Percentiles rank a stretch among this genome's conserved stretches.
Evolutionary conservation across 2,113 vertebrate species (phyloP).

Genomic region (Charina bottae): DNA sequence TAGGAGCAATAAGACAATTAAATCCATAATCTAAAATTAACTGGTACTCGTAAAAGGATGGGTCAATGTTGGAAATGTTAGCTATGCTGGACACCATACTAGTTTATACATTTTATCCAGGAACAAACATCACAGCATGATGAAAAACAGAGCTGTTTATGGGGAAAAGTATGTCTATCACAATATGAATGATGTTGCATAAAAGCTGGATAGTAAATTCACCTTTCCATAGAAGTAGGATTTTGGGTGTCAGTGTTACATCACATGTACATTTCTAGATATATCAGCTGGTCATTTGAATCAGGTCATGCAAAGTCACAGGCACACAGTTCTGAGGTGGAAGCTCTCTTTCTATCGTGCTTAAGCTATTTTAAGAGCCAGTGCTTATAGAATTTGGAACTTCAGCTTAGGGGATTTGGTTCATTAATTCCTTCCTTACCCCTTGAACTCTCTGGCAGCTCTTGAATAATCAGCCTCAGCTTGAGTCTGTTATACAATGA

Average conservation of each 20-base stretch:
- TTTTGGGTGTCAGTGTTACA: background rate
- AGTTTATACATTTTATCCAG: background rate
- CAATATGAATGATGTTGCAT: background rate
- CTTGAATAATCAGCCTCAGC: conserved; percentile 7
- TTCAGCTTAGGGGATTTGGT: conserved; percentile 2
- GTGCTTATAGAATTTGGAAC: background rate
- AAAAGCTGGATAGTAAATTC: background rate
- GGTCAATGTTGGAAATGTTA: background rate
- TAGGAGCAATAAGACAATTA: background rate
- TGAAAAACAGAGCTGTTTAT: background rate
- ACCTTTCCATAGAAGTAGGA: background rate
- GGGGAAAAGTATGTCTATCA: background rate
- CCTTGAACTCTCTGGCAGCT: background rate
- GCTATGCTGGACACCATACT: background rate
- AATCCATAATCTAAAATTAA: background rate
- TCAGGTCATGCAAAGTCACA: background rate
- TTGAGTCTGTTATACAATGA: background rate
- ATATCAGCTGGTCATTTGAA: background rate
- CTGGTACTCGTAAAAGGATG: background rate
- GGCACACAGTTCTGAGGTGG: background rate
- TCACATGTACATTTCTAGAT: background rate
- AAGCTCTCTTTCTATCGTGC: background rate
- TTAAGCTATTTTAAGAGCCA: conserved; percentile 7
- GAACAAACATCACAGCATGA: background rate
- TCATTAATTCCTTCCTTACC: background rate